Percentiles rank a stretch among this genome's conserved stretches.
Evolutionary conservation across 64 coral and sea anemone genomes (phyloP).

Genomic region (Montipora foliosa): DNA sequence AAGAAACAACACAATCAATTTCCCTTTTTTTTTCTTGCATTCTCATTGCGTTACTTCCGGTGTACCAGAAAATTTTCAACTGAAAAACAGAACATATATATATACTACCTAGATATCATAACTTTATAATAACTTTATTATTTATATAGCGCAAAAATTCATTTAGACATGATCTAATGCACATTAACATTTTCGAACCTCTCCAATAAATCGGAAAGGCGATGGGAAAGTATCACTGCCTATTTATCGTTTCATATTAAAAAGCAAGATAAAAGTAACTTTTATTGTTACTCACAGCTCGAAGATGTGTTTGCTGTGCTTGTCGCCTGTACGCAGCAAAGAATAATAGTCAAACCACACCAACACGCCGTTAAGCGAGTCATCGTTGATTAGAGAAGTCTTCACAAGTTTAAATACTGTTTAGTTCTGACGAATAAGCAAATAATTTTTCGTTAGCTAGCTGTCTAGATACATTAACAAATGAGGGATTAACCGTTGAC

Average conservation of each 20-base stretch:
- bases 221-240: too few relatives aligned
- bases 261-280: too few relatives aligned
- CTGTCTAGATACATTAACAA: neutral
- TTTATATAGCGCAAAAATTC: too few relatives aligned
- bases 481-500: neutral
- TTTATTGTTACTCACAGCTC: too few relatives aligned
- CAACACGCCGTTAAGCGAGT: neutral
- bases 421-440: neutral
- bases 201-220: too few relatives aligned
- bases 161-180: too few relatives aligned
- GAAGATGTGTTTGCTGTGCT: accelerated
- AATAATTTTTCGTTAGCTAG: neutral
- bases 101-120: too few relatives aligned
- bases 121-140: too few relatives aligned
- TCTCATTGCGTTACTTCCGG: slow-evolving; percentile 49
- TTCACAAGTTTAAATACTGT: neutral
- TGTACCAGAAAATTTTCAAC: neutral
- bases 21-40: neutral
- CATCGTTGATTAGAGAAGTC: neutral
- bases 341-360: neutral
- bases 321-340: neutral
- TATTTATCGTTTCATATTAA: too few relatives aligned
- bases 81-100: too few relatives aligned
- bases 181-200: too few relatives aligned
- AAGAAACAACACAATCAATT: too few relatives aligned